Base-by-base conservation (phyloP, 2,888 invertebrate species). In the Poecilobothrus nobilitatus region DNA sequence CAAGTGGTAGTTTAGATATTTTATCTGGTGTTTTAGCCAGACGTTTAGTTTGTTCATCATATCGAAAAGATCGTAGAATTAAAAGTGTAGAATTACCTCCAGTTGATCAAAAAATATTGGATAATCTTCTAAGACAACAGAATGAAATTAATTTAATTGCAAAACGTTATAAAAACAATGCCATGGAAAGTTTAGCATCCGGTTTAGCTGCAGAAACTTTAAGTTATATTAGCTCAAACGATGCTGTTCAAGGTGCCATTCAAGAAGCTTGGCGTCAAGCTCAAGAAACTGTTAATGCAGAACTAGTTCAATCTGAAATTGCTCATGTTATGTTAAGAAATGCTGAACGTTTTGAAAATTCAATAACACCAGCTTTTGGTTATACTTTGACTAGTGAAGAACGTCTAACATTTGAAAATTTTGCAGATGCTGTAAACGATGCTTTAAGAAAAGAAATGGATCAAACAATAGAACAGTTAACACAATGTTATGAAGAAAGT, bases 201-300 rank as follows among this genome's bases (percentile, higher is more conserved):
- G 88, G 88, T 44, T 81, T 92, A 72, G 89, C 90, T 0, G 81
- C 85, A 65, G 91, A 91, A 79, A 88, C 90, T 7, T 79, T 89
- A n/a, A 87, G 86, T 75, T 83, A 85, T 71, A 84, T 85, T 22
- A 78, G 84, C 1, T 84, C 82, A 6, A 78, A 78, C 70, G 83
- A 86, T 76, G 79, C 83, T 68, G 89, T 88, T 72, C 88, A 89
- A 73, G 87, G 87, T 68, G 85, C 90, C 53, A 87, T 91, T 22
- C 87, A 90, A 41, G 89, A 89, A 75, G 91, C 91, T 7, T 90
- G 89, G 87, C 87, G 88, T 62, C 85, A 88, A 70, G 91, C 92
- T 1, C 88, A 90, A 68, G 90, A 91, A 76, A 87, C 88, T 1
- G 88, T 91, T 0, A 90, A 89, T 74, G 86, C 88, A 2, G 91